Conservation (phyloP, 2,113 vertebrate genomes). For the Helogale parvula region DNA sequence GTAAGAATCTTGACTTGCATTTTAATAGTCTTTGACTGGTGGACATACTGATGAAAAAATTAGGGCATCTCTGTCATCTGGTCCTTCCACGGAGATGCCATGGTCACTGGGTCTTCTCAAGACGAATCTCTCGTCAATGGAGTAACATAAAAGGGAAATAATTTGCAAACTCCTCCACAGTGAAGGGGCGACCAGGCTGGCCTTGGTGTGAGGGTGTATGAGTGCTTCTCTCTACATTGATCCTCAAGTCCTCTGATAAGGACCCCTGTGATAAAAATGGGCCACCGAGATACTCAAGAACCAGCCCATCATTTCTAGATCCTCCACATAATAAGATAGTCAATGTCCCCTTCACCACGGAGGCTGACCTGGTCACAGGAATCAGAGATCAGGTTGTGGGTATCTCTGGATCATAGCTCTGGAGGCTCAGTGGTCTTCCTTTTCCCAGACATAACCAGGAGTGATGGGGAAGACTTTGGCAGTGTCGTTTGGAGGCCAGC, state of each 20-base stretch:
- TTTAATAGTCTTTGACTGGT: background rate
- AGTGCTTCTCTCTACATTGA: background rate
- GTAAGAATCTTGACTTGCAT: background rate
- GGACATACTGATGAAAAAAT: background rate
- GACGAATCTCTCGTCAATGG: fast-evolving
- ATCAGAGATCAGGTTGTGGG: background rate
- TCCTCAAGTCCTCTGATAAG: background rate
- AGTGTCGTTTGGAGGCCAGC: background rate
- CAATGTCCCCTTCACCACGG: too few relatives aligned
- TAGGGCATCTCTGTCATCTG: background rate
- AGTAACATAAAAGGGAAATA: background rate
- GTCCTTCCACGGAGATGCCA: background rate
- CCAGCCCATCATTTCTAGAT: background rate
- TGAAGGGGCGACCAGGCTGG: background rate
- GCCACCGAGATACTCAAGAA: too few relatives aligned
- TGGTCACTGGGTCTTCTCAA: too few relatives aligned
- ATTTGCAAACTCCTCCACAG: background rate
- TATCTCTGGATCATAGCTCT: background rate
- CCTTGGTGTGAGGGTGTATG: background rate
- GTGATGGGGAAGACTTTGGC: fast-evolving
- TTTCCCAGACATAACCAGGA: fast-evolving
- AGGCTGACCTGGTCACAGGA: background rate
- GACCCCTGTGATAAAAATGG: background rate
- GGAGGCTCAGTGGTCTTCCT: background rate
- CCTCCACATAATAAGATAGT: too few relatives aligned